Conservation (phyloP, 1,140 invertebrate species). For the Grapholita molesta region DNA sequence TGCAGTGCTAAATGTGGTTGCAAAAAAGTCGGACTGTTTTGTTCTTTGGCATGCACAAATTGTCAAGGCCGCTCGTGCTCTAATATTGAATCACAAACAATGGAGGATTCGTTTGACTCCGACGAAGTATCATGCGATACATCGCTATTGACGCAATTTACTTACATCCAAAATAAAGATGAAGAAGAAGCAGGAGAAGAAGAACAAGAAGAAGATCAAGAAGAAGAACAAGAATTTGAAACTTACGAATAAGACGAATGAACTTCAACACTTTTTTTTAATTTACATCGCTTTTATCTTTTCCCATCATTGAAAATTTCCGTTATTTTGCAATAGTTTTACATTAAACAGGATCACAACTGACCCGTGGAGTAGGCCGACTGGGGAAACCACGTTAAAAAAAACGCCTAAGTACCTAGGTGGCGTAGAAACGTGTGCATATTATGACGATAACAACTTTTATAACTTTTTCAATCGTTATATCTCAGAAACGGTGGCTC, state of each 20-base stretch:
- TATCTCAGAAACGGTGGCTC: no score
- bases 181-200: conserved; percentile 24
- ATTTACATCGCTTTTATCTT: conserved; percentile 28
- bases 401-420: conserved; percentile 24
- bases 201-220: no score
- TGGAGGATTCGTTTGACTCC: no score
- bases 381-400: conserved; percentile 19
- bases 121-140: background rate
- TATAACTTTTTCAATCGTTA: no score
- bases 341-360: conserved; percentile 33
- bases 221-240: no score
- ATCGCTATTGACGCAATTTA: conserved; percentile 14
- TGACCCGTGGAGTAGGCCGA: conserved; percentile 28
- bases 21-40: no score
- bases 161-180: conserved; percentile 26
- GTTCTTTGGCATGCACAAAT: no score
- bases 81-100: no score
- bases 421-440: conserved; percentile 28
- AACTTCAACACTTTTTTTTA: conserved; percentile 18
- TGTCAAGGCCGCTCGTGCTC: no score
- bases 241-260: conserved; percentile 19
- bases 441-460: conserved; percentile 18
- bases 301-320: conserved; percentile 31
- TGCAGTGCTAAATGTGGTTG: no score
- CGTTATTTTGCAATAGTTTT: conserved; percentile 34